Evolutionary conservation across 2,888 invertebrate genomes (phyloP).

Genomic region (Eurois occulta): DNA sequence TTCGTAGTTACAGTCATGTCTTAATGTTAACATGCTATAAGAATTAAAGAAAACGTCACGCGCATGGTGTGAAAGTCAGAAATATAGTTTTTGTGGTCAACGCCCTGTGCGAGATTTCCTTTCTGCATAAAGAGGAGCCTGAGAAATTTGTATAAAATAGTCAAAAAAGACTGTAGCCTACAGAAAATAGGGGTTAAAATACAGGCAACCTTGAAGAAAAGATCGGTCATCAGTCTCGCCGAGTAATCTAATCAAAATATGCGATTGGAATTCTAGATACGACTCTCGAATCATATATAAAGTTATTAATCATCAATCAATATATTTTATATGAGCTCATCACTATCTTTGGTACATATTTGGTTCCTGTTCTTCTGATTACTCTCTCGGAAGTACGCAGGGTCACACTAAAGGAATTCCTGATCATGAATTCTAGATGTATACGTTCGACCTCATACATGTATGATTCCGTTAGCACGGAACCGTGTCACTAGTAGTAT

Average conservation of each 20-base stretch:
- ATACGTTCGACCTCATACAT: conserved; percentile 44
- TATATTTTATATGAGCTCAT: conserved; percentile 22
- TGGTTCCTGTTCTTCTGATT: background rate
- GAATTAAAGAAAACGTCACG: conserved; percentile 46
- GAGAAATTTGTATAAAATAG: background rate
- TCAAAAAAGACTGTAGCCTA: background rate
- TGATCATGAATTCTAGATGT: conserved; percentile 47
- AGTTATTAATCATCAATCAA: conserved; percentile 36
- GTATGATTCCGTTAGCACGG: conserved; percentile 34
- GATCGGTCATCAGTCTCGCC: conserved; percentile 1
- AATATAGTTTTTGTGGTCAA: conserved; percentile 25
- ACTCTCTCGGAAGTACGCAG: conserved; percentile 24
- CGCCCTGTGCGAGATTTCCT: conserved; percentile 32
- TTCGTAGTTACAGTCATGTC: conserved; percentile 22
- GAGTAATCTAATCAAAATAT: conserved; percentile 40
- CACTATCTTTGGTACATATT: conserved; percentile 6
- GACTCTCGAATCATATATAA: conserved; percentile 3
- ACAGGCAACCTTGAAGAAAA: background rate
- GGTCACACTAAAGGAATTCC: conserved; percentile 18
- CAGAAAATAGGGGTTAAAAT: background rate
- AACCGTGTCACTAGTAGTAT: conserved; percentile 40
- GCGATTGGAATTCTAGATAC: conserved; percentile 36
- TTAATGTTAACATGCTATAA: conserved; percentile 43
- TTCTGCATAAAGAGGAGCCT: conserved; percentile 6
- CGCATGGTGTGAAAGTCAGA: conserved; percentile 37